These are phyloP conservation scores for Camponotus vicinus DNA, from an alignment of 1,140 invertebrate species.

Conservation along the genomic window DNA sequence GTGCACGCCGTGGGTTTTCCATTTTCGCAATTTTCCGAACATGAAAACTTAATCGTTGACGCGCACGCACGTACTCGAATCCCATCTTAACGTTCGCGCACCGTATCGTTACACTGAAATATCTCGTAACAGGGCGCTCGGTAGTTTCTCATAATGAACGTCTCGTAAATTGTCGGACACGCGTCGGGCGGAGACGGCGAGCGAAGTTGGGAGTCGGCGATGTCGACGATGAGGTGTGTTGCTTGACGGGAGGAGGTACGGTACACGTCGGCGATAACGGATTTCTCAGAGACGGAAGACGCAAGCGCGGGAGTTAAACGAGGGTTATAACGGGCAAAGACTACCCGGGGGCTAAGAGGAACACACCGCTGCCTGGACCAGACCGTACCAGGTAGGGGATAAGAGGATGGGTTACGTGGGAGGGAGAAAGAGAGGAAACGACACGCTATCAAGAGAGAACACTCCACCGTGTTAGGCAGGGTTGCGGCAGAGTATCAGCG, in stretches of 20 bases:
- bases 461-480: constrained; percentile 52
- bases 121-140: not conserved
- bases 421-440: constrained; percentile 65
- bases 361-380: constrained; percentile 12
- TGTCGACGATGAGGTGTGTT: constrained; percentile 18
- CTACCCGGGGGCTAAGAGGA: not conserved
- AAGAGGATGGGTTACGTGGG: constrained; percentile 61
- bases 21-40: constrained; percentile 1
- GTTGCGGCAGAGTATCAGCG: constrained; percentile 65
- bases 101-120: not conserved
- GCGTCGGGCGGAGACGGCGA: constrained; percentile 6
- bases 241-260: not conserved
- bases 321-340: constrained; percentile 5
- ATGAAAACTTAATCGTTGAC: constrained; percentile 10
- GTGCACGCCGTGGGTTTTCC: not conserved
- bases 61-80: no score
- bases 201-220: not conserved
- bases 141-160: constrained; percentile 40
- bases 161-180: constrained; percentile 40
- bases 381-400: constrained; percentile 38
- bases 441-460: constrained; percentile 79
- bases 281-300: constrained; percentile 31
- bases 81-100: not conserved
- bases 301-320: constrained; percentile 7
- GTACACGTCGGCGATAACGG: not conserved